Percentiles rank a stretch among this genome's conserved stretches.
Evolutionary conservation across 2,888 invertebrate species (phyloP).

Genomic region (Andrena dorsata): DNA sequence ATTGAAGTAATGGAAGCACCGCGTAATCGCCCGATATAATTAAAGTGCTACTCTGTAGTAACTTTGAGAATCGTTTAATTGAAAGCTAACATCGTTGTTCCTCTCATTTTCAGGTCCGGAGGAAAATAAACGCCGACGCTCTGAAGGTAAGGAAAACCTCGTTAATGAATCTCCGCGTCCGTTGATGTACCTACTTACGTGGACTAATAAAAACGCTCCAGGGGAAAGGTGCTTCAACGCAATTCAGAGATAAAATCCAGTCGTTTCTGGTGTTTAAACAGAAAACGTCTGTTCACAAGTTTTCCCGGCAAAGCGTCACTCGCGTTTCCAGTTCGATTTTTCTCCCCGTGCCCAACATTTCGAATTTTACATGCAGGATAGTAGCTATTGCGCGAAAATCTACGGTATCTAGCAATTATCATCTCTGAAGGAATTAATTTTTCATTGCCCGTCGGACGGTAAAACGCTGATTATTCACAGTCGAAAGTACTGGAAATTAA

Average conservation of each 20-base stretch:
- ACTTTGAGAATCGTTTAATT: background rate
- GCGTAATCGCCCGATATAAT: background rate
- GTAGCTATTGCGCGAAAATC: background rate
- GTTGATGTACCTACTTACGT: constrained; percentile 17
- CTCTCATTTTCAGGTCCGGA: constrained; percentile 24
- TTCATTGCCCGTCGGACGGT: background rate
- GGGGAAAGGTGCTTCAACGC: constrained; percentile 11
- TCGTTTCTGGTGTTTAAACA: background rate
- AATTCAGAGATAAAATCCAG: constrained; percentile 28
- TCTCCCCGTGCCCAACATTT: background rate
- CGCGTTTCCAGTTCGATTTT: constrained; percentile 17
- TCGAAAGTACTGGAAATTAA: constrained; percentile 18
- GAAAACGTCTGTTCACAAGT: background rate
- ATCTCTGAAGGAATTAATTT: constrained; percentile 31
- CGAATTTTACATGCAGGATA: background rate
- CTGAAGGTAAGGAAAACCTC: constrained; percentile 32
- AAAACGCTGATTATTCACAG: constrained; percentile 30
- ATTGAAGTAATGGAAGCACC: background rate
- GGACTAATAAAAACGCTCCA: constrained; percentile 18
- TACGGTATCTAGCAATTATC: constrained; percentile 28
- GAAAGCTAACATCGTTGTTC: background rate
- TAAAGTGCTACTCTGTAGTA: background rate
- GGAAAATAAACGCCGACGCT: background rate
- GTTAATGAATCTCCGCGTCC: constrained; percentile 16
- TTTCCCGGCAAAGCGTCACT: constrained; percentile 4